Percentiles rank a stretch among this genome's conserved stretches.
Conservation (phyloP, 2,888 invertebrate genomes). For the Pristionchus fissidentatus region DNA sequence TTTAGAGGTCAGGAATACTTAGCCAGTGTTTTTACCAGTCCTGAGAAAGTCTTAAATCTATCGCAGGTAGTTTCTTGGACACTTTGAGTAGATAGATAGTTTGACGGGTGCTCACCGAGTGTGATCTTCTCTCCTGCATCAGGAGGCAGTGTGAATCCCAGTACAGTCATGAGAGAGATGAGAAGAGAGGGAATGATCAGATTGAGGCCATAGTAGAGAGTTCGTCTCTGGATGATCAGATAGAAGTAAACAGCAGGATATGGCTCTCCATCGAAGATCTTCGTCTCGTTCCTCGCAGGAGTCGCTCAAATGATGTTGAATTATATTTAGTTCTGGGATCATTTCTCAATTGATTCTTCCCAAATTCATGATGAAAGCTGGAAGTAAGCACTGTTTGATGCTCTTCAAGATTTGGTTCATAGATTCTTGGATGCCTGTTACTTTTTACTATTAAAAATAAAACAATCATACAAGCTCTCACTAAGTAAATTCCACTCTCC, state of each 20-base stretch:
- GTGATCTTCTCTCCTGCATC: conserved; percentile 99
- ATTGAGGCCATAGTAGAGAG: conserved; percentile 99
- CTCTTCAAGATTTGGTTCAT: too few relatives aligned
- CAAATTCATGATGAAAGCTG: too few relatives aligned
- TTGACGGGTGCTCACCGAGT: conserved; percentile 82
- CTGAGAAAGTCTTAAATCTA: background rate
- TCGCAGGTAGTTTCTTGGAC: too few relatives aligned
- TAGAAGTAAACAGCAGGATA: conserved; percentile 93
- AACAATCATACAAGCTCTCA: background rate
- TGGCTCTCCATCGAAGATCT: conserved; percentile 90
- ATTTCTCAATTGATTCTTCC: background rate
- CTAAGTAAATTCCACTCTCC: conserved; percentile 96
- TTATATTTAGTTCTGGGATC: background rate
- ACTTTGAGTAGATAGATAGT: too few relatives aligned
- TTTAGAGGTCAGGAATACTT: background rate
- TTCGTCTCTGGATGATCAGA: conserved; percentile 94
- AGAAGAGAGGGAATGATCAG: conserved; percentile 98
- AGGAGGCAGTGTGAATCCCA: conserved; percentile 97
- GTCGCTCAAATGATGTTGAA: conserved; percentile 55
- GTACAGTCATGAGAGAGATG: conserved; percentile 97
- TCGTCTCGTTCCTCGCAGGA: conserved; percentile 76
- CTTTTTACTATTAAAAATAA: background rate
- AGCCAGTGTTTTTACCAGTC: background rate
- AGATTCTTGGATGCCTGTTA: background rate
- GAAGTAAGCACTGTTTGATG: too few relatives aligned